These are phyloP conservation scores for Mythimna vitellina DNA, from an alignment of 2,888 invertebrate genomes.

Conservation along the genomic window DNA sequence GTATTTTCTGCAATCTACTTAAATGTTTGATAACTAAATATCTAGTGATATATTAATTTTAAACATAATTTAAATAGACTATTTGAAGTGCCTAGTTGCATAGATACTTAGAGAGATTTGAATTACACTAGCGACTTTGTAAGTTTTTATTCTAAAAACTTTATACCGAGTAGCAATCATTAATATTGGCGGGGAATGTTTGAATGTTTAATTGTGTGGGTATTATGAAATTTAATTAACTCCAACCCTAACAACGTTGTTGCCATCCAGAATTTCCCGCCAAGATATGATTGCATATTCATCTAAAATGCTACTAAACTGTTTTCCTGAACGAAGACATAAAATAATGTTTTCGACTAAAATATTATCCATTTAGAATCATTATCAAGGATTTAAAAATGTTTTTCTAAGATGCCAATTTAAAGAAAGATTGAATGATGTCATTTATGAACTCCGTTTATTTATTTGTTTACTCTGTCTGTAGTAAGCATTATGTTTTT, in stretches of 20 bases:
- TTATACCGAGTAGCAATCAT: conserved; percentile 8
- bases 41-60: conserved; percentile 57
- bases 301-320: neutral
- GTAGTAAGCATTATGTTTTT: conserved; percentile 20
- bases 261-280: conserved; percentile 8
- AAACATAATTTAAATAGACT: conserved; percentile 68
- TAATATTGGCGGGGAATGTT: conserved; percentile 20
- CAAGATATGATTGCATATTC: conserved; percentile 18
- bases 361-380: conserved; percentile 54
- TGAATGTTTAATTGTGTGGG: neutral
- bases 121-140: conserved; percentile 45
- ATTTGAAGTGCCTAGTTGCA: conserved; percentile 79
- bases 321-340: conserved; percentile 5
- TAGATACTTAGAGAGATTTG: conserved; percentile 63
- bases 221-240: neutral
- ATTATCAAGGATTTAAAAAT: neutral
- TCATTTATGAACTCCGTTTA: neutral
- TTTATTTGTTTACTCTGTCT: conserved; percentile 1
- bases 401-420: conserved; percentile 10
- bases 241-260: neutral
- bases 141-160: conserved; percentile 20
- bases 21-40: conserved; percentile 53
- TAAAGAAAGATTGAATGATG: neutral
- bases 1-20: conserved; percentile 55
- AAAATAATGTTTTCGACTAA: neutral